phyloP scores from a whole-genome alignment of 2,113 vertebrate genomes.

The Verasper variegatus region DNA sequence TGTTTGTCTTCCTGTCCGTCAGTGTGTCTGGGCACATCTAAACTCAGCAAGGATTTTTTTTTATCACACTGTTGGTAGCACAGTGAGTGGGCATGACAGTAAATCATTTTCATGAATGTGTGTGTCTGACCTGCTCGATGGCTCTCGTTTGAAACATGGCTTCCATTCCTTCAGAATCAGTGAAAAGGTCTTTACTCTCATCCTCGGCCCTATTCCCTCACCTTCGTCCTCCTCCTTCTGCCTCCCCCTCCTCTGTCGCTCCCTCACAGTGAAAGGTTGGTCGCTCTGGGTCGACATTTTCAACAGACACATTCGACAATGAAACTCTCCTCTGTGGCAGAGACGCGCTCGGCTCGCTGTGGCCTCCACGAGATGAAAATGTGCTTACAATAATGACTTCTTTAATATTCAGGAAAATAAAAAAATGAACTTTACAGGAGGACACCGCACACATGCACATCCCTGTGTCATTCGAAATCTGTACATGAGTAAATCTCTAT shows the following conservation, averaged over 20 bases:
- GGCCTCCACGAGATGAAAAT: conserved; percentile 27
- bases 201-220: conserved; percentile 15
- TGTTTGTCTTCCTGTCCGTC: conserved; percentile 55
- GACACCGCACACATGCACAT: conserved; percentile 46
- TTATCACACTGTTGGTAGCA: conserved; percentile 48
- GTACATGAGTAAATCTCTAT: conserved; percentile 7
- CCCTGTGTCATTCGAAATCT: conserved; percentile 11
- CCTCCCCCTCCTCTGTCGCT: neutral
- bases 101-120: conserved; percentile 46
- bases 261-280: conserved; percentile 76
- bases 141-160: conserved; percentile 76
- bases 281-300: conserved; percentile 43
- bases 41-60: conserved; percentile 29
- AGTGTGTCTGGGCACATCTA: conserved; percentile 27
- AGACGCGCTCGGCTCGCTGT: too few species aligned
- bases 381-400: conserved; percentile 23
- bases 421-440: conserved; percentile 10
- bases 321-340: conserved; percentile 18
- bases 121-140: conserved; percentile 48
- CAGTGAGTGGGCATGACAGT: conserved; percentile 71
- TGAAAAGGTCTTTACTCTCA: conserved; percentile 61
- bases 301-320: conserved; percentile 41
- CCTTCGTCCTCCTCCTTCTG: conserved; percentile 3
- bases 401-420: conserved; percentile 33
- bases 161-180: conserved; percentile 76